Base-by-base conservation (phyloP, 2,888 invertebrate genomes). In the Agrotis exclamationis region DNA sequence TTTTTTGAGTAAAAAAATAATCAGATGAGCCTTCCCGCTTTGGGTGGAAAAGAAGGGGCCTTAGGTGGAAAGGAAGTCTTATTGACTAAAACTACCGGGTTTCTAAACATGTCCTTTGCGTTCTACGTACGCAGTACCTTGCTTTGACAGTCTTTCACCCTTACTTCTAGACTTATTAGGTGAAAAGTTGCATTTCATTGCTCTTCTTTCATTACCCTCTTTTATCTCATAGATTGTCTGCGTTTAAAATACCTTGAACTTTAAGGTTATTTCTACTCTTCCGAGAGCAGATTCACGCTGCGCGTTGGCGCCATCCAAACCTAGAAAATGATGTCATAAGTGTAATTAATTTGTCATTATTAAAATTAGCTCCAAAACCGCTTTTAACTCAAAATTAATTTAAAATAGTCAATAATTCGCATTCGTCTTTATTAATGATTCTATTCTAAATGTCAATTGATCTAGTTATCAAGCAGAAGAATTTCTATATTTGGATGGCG, bases 401-500 rank as follows among this genome's bases (percentile, higher is more conserved):
- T 63, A 22, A 39, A 63, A 63, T 54, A 14, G 20, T 48, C 20
- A 20, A 53, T 9, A 22, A 59, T 59, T 48, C 28, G 33, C 14
- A 56, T 53, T 22, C 22, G 20, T 66, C 16, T 63, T 47, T 58
- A 63, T 20, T 51, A 71, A 70, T 24, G 9, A 22, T 50, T 63
- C n/a, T 56, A 65, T 68, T 72, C 16, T 60, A 73, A 83, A 82
- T 82, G 78, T 69, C 74, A 75, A 78, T 71, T 81, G 79, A 72
- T 82, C 74, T 80, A 72, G 74, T 74, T 82, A 70, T 71, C 24
- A 33, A 18, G 53, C 54, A 24, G 56, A 63, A 53, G 54, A 68
- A 63, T 59, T 62, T 77, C 54, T 58, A 64, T 63, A 66, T 67
- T 70, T 18, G 44, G 53, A 65, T 65, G 28, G 57, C 22, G 39